Evolutionary conservation across 2,888 invertebrate genomes (phyloP), one percentile per base, ranked within the genome.

Genomic region (Opisthograptis luteolata): DNA sequence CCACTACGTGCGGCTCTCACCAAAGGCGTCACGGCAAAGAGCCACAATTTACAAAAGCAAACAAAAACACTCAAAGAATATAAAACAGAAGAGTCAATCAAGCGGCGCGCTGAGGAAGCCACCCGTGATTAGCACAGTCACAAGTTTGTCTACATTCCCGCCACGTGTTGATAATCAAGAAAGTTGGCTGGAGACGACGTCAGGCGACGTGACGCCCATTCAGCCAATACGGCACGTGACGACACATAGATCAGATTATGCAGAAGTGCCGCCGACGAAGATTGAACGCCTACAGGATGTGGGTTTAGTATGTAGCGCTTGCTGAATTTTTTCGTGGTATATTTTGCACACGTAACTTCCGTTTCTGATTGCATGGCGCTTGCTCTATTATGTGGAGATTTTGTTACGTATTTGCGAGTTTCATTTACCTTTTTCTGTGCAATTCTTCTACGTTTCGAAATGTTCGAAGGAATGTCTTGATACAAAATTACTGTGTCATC

Each of bases 91-190:
- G 47, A 41, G 34, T 30, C 28, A 39, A 43, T 44, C 9, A 44
- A 39, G 27, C 49, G 49, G 14, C 13, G n/a, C 25, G 62, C 59
- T 58, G 64, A 63, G 49, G 47, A 48, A 53, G 60, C 62, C 53
- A 50, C 57, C 62, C 68, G 65, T 75, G 72, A 77, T 76, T 71
- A 80, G 68, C 63, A 53, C 55, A 53, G 51, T 58, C 47, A 44
- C 45, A 58, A 64, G 59, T 62, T 66, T 60, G 66, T 76, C 70
- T 58, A 69, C 70, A 86, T 86, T 84, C 87, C 58, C 69, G 45
- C 76, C 84, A 76, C 85, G 87, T 84, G 80, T 76, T 75, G 79
- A 81, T 85, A 86, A 85, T 87, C 87, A 85, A 82, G 79, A 80
- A 85, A 87, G 72, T 84, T 85, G 82, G 79, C 79, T 74, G 20